A percentile compares a stretch with the other conserved stretches of the same genome.
These are phyloP conservation scores for Puffinus mauretanicus DNA, from an alignment of 2,113 vertebrate genomes.

Conservation along the genomic window DNA sequence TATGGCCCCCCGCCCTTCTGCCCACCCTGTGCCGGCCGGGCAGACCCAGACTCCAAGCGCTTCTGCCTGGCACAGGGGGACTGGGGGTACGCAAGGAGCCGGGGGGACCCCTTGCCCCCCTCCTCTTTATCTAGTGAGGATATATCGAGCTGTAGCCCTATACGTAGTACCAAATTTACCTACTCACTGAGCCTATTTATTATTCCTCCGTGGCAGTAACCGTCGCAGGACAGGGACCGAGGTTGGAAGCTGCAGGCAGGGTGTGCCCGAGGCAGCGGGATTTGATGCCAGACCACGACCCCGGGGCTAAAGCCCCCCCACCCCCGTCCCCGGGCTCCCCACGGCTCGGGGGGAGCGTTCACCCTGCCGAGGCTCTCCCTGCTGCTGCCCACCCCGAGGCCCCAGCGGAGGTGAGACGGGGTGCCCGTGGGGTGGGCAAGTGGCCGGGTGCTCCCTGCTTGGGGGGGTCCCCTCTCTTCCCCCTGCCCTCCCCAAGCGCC, in stretches of 20 bases:
- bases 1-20: background rate
- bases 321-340: background rate
- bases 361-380: background rate
- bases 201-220: slow-evolving; percentile 32
- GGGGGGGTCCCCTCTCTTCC: background rate
- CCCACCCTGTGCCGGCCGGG: rapidly evolving
- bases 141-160: slow-evolving; percentile 61
- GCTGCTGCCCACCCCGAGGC: background rate
- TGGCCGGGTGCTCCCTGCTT: background rate
- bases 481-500: background rate
- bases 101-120: background rate
- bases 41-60: background rate
- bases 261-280: background rate
- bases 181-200: slow-evolving; percentile 69
- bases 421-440: background rate
- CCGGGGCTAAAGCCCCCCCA: background rate
- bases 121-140: slow-evolving; percentile 48
- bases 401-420: rapidly evolving
- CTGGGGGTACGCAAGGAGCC: background rate
- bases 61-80: background rate
- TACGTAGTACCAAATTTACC: slow-evolving; percentile 50
- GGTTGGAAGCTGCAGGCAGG: background rate
- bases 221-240: slow-evolving; percentile 17
- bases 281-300: background rate
- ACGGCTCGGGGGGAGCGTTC: background rate